Evolutionary conservation across 2,113 vertebrate species (phyloP).

Genomic region (Leucopternis melanops): DNA sequence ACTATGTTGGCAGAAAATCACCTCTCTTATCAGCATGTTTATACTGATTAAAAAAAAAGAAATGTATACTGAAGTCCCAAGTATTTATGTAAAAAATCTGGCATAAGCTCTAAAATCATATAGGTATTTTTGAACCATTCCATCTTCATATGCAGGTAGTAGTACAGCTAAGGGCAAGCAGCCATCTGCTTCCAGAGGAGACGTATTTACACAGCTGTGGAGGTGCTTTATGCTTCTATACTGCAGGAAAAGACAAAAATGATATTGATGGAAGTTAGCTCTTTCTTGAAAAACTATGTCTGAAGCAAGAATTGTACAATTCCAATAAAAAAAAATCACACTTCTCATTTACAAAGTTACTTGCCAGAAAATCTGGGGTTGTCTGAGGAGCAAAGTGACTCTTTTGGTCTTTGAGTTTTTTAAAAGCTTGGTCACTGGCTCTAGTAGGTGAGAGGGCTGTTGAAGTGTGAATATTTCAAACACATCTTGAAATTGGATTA

Average conservation of each 20-base stretch:
- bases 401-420: neutral
- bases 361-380: neutral
- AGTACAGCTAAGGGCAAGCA: neutral
- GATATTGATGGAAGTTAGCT: neutral
- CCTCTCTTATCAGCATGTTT: neutral
- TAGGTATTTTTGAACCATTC: neutral
- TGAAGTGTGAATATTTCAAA: neutral
- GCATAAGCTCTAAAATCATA: neutral
- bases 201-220: neutral
- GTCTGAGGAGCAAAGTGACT: rapidly evolving
- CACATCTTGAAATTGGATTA: neutral
- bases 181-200: neutral
- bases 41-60: neutral
- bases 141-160: neutral
- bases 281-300: neutral
- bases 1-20: neutral
- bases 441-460: neutral
- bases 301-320: neutral
- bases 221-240: neutral
- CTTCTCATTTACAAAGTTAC: neutral
- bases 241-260: neutral
- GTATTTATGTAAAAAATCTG: neutral
- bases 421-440: neutral
- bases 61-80: neutral
- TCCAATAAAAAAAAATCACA: neutral